A percentile compares a stretch with the other conserved stretches of the same genome.
These are phyloP conservation scores for Oscheius sp. DNA, from an alignment of 1,140 invertebrate genomes.

Conservation along the genomic window DNA sequence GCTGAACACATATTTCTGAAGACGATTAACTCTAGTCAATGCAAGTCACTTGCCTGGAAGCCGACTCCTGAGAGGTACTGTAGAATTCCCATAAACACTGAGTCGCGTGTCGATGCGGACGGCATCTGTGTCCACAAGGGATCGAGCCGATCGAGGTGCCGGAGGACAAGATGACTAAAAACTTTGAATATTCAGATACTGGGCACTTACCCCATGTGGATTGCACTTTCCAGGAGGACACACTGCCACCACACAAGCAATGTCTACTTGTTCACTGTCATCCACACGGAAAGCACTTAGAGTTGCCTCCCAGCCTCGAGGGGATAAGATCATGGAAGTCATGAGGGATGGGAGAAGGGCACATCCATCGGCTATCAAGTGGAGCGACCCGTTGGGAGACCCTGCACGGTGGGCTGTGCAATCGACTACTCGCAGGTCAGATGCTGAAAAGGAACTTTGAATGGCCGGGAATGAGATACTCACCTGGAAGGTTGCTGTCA, in stretches of 20 bases:
- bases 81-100: background rate
- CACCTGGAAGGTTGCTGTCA: background rate
- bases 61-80: background rate
- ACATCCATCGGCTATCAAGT: slow-evolving; percentile 32
- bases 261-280: slow-evolving; percentile 26
- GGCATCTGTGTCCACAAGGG: background rate
- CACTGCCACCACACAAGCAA: slow-evolving; percentile 21
- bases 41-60: too few relatives aligned
- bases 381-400: background rate
- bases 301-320: slow-evolving; percentile 20
- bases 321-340: slow-evolving; percentile 19
- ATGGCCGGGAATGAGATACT: background rate
- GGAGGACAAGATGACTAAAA: background rate
- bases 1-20: background rate
- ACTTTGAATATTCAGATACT: background rate
- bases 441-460: slow-evolving; percentile 6
- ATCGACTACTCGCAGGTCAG: slow-evolving; percentile 11
- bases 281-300: slow-evolving; percentile 30
- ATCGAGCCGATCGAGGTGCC: background rate
- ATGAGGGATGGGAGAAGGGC: slow-evolving; percentile 27
- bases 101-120: background rate
- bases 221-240: slow-evolving; percentile 1
- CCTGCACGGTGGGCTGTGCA: slow-evolving; percentile 25
- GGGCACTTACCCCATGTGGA: background rate
- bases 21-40: too few relatives aligned